Evolutionary conservation across 2,888 invertebrate genomes (phyloP), one percentile per base, ranked within the genome.

Genomic region (Watsonalla binaria): DNA sequence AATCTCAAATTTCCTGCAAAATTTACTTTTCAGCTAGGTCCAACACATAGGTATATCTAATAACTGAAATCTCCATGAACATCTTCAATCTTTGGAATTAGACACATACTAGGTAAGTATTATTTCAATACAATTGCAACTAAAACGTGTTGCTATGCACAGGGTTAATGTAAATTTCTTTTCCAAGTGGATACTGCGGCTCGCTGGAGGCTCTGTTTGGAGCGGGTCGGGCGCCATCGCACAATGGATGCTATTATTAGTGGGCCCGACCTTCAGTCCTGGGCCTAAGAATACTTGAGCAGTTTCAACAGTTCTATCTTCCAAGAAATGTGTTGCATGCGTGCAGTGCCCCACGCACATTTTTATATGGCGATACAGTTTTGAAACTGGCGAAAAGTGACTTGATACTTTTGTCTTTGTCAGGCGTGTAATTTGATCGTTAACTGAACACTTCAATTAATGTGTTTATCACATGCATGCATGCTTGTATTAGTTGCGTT

Each of bases 201-300:
- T 54, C 51, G 59, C 50, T 55, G 51, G 53, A 47, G 51, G 54
- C 54, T 48, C 37, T 15, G 14, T 37, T 49, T 51, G 45, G 48
- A 51, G 54, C 56, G 52, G 58, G 64, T 67, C 74, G 75, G 76
- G 58, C 66, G 68, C 65, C 61, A 62, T 60, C 57, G 64, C 65
- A 78, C 72, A 80, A 80, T 76, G 60, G 64, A 55, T 58, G 58
- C 71, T 76, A 76, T 80, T 80, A 80, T 81, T 82, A 81, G 72
- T 70, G 65, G 62, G 72, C 57, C 65, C 84, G 86, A 81, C 88
- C 87, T 87, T 88, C 86, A 82, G 77, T 80, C 75, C 68, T 73
- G 71, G 62, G 67, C 67, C 68, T 67, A 60, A 75, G 82, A 85
- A 85, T 83, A 74, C 72, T 74, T 78, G 74, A 64, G 74, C 49